Conservation (phyloP, 2,888 invertebrate species). For the Adela reaumurella region DNA sequence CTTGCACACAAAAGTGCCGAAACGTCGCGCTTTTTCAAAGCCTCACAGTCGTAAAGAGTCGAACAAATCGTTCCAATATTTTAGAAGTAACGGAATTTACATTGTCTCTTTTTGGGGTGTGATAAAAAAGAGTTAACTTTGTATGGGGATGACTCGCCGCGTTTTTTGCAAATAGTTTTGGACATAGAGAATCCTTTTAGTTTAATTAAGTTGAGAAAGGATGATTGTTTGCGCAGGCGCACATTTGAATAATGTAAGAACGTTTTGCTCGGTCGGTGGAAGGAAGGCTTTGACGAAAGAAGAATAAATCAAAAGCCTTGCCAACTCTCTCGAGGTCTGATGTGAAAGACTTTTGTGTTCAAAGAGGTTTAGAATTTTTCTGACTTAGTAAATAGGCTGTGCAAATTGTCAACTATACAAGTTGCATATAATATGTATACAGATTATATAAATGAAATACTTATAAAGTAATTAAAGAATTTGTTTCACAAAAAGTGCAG, state of each 20-base stretch:
- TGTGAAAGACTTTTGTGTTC: too few relatives aligned
- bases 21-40: conserved; percentile 34
- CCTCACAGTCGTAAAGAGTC: conserved; percentile 34
- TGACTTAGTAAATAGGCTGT: too few relatives aligned
- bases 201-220: background rate
- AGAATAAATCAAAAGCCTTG: too few relatives aligned
- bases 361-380: too few relatives aligned
- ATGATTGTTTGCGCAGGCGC: background rate
- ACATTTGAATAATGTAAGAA: background rate
- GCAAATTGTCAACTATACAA: too few relatives aligned
- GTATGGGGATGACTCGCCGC: background rate
- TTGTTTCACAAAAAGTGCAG: too few relatives aligned
- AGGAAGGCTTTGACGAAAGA: too few relatives aligned
- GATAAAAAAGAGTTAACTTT: background rate
- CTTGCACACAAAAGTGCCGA: conserved; percentile 27
- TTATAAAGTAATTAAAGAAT: too few relatives aligned
- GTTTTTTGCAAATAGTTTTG: background rate
- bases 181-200: background rate
- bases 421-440: too few relatives aligned
- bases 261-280: too few relatives aligned
- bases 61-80: conserved; percentile 39
- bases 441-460: too few relatives aligned
- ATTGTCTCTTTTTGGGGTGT: background rate
- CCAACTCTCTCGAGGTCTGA: too few relatives aligned
- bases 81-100: conserved; percentile 25